These are phyloP conservation scores for Tenthredo notha DNA, from an alignment of 2,888 invertebrate species.

Conservation along the genomic window DNA sequence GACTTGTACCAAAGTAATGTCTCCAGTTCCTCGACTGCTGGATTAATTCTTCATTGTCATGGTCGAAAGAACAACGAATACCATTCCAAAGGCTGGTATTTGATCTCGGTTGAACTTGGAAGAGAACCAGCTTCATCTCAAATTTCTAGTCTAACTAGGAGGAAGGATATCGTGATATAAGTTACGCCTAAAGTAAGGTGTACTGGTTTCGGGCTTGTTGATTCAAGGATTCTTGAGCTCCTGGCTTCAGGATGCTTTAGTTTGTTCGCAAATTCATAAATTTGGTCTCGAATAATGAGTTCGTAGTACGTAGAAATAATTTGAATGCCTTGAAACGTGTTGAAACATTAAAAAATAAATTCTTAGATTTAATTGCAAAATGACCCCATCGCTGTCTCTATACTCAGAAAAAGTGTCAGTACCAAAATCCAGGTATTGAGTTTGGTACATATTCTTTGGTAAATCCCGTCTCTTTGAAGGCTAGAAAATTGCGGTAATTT, in stretches of 20 bases:
- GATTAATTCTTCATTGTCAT: slow-evolving; percentile 12
- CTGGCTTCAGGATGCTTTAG: not conserved
- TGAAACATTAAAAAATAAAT: not conserved
- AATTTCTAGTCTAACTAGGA: not conserved
- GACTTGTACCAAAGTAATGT: not conserved
- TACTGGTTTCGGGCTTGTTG: not conserved
- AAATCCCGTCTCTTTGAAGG: not conserved
- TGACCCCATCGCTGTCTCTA: not conserved
- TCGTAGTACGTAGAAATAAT: not conserved
- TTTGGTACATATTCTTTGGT: slow-evolving; percentile 10
- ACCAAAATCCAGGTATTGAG: not conserved
- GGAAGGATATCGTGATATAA: not conserved
- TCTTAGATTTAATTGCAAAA: not conserved
- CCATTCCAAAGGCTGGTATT: not conserved
- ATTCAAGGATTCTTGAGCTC: not conserved
- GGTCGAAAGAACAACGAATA: not conserved
- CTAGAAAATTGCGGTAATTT: not conserved
- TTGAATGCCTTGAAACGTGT: not conserved
- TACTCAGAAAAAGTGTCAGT: not conserved
- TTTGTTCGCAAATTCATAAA: not conserved
- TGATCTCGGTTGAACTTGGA: slow-evolving; percentile 22
- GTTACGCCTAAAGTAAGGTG: not conserved
- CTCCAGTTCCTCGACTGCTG: not conserved
- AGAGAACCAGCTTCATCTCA: not conserved
- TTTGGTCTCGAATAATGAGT: not conserved